Evolutionary conservation across 1,140 invertebrate species (phyloP), one percentile per base, ranked within the genome.

Genomic region (Camponotus pennsylvanicus): DNA sequence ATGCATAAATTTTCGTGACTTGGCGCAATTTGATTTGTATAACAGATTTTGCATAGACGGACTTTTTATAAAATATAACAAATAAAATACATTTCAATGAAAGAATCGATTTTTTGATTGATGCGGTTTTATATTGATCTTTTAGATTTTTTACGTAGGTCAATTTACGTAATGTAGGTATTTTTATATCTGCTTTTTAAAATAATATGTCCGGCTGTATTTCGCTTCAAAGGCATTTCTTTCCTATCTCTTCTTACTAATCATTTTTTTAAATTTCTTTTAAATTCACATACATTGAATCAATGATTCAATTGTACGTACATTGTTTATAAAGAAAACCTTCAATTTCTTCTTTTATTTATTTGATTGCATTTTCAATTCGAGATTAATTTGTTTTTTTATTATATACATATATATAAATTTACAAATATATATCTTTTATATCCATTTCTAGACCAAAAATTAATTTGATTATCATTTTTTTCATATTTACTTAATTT

Each of bases 1-100:
- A 52, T 21, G 27, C 52, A 84, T 89, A 79, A 79, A 89, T 89
- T 52, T 57, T 64, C 32, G 40, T 3, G 15, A 52, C 55, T 86
- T 79, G 87, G 64, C 67, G 59, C 73, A 78, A 78, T 89, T 84
- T 89, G 69, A 82, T 82, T 73, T 82, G 55, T 83, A 75, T 52
- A 75, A 83, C 21, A 13, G 55, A 45, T 59, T 75, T 27, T 70
- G 18, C 45, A 37, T 6, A 40, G 15, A 42, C n/a, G 55, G 37
- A 75, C 11, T 83, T 83, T 37, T 27, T 63, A 64, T 45, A 73
- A 83, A 21, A 32, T 2, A 40, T 27, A 37, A 45, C 59, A 15
- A 32, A 27, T 5, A 40, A 27, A 27, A 70, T 49, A 64, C 27
- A 21, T 63, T 61, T 15, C 11, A 57, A 70, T 49, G 52, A 73